These are phyloP conservation scores for Ylistrum balloti DNA, from an alignment of 1,140 invertebrate species.

Conservation along the genomic window DNA sequence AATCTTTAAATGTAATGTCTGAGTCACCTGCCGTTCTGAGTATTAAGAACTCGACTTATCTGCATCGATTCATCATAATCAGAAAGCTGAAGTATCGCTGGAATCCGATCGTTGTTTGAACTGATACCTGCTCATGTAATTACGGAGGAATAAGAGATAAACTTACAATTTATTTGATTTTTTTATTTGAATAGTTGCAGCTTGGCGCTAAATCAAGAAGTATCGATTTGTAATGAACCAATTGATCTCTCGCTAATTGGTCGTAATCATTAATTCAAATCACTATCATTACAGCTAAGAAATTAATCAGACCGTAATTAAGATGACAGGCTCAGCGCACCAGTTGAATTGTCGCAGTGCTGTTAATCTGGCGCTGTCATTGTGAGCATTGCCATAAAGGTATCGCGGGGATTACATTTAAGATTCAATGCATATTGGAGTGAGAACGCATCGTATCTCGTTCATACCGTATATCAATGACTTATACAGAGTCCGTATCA, in stretches of 20 bases:
- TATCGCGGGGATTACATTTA: neutral
- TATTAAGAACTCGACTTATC: neutral
- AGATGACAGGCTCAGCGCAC: neutral
- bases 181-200: slow-evolving; percentile 28
- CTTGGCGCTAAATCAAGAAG: neutral
- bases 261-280: slow-evolving; percentile 22
- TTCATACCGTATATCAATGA: slow-evolving; percentile 11
- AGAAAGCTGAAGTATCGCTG: neutral
- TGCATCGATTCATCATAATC: neutral
- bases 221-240: slow-evolving; percentile 27
- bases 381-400: neutral
- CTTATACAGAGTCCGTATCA: neutral
- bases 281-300: slow-evolving; percentile 19
- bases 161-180: slow-evolving; percentile 6
- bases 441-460: slow-evolving; percentile 19
- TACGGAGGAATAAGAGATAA: slow-evolving; percentile 1
- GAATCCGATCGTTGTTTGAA: neutral
- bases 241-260: slow-evolving; percentile 31
- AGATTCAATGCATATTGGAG: slow-evolving; percentile 35
- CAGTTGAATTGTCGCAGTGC: neutral
- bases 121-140: neutral
- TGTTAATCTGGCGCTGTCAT: slow-evolving; percentile 1
- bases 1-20: slow-evolving; percentile 8
- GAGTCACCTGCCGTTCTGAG: neutral
- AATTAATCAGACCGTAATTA: slow-evolving; percentile 40